A percentile compares a stretch with the other conserved stretches of the same genome.
Conservation (phyloP, 2,113 vertebrate species). For the Pluvianellus socialis region DNA sequence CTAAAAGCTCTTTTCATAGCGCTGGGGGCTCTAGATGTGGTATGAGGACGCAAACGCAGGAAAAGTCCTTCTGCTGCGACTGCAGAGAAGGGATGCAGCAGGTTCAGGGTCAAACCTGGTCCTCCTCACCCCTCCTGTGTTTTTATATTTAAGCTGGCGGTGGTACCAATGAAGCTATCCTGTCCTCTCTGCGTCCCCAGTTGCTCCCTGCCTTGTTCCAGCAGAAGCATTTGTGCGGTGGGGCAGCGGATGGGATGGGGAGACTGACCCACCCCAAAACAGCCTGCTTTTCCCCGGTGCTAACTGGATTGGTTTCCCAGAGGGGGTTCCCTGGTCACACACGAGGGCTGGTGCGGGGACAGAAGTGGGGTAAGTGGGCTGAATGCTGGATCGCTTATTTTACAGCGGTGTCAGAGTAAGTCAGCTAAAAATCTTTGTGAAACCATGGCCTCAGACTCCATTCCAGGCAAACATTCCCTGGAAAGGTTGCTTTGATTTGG, state of each 20-base stretch:
- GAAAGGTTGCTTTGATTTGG: neutral
- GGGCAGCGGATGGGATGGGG: neutral
- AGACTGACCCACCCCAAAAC: neutral
- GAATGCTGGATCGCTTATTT: neutral
- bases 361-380: neutral
- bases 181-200: neutral
- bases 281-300: neutral
- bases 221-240: neutral
- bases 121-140: rapidly evolving
- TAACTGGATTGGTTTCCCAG: rapidly evolving
- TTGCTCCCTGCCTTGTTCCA: neutral
- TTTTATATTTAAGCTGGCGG: neutral
- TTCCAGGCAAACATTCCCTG: neutral
- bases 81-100: neutral
- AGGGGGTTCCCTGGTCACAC: neutral
- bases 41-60: neutral
- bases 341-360: neutral
- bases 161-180: neutral
- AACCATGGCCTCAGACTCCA: neutral
- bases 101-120: neutral
- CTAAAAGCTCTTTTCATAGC: neutral
- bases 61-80: neutral
- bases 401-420: neutral
- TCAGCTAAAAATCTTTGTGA: neutral
- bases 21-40: neutral